Evolutionary conservation across 2,797 vertebrate genomes (phyloP), one percentile per base, ranked within the genome.

Genomic region (Triplophysa yarkandensis): DNA sequence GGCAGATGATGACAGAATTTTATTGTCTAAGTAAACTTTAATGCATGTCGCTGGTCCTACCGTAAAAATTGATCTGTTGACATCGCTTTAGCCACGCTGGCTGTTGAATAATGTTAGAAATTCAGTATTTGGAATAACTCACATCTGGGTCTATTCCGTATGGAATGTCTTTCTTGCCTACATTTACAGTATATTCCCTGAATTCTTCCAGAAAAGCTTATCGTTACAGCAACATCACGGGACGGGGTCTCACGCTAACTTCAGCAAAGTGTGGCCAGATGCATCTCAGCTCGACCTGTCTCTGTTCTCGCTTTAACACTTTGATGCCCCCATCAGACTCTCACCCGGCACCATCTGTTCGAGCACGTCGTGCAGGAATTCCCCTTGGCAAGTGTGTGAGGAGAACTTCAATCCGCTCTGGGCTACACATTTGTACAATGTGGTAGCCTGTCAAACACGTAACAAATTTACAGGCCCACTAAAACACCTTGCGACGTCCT

Each of bases 251-350:
- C 21, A 23, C 10, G 2, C 4, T 23, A 21, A 52, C 19, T 52
- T 9, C 1, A 44, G 23, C n/a, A 55, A 55, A 27, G 52, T 16
- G 83, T 76, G 84, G 92, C 91, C 94, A 93, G 92, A 94, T 93
- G 89, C 87, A 77, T 89, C 90, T 89, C 89, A 86, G 85, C 82
- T 85, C 86, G 83, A 73, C 64, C 74, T 71, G 78, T 28, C 19
- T 48, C 78, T 66, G 57, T 72, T 83, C 84, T 84, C 84, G 74
- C 66, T 71, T 65, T 17, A 43, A 60, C 43, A 52, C 79, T 80
- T 80, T 82, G 76, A 78, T 77, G 78, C 70, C 43, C 75, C 60
- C 77, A 81, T 78, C 68, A 74, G 14, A 32, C 55, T 61, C 58
- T 58, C 58, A 39, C 68, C 68, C 62, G 69, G 57, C 76, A 43